Percentiles rank a stretch among this genome's conserved stretches.
Evolutionary conservation across 1,140 invertebrate genomes (phyloP).

Genomic region (Macrosteles quadrilineatus): DNA sequence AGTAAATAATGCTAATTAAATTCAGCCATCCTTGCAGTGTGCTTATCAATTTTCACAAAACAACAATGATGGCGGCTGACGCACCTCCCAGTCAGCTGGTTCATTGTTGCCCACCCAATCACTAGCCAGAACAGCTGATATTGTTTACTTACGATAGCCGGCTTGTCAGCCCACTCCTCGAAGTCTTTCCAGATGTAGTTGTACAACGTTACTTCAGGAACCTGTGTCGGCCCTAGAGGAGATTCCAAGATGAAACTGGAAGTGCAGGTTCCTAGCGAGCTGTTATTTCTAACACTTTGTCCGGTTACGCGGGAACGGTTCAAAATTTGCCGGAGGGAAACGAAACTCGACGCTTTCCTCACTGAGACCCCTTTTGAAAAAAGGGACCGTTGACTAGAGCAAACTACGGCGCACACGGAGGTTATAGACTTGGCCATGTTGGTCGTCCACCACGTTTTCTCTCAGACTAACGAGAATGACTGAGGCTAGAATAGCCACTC

Average conservation of each 20-base stretch:
- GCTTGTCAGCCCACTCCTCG: constrained; percentile 54
- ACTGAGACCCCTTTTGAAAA: background rate
- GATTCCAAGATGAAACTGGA: constrained; percentile 43
- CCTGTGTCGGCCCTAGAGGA: constrained; percentile 53
- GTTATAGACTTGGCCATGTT: constrained; percentile 10
- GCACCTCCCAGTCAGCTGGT: too few relatives aligned
- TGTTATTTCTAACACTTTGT: background rate
- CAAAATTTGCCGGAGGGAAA: background rate
- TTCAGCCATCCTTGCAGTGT: too few relatives aligned
- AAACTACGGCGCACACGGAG: background rate
- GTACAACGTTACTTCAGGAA: constrained; percentile 54
- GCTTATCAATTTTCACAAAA: too few relatives aligned
- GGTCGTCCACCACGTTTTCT: too few relatives aligned
- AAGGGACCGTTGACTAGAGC: background rate
- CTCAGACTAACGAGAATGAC: too few relatives aligned
- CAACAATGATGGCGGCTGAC: too few relatives aligned
- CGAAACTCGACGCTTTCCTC: background rate
- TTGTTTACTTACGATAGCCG: constrained; percentile 57
- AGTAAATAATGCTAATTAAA: too few relatives aligned
- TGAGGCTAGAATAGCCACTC: too few relatives aligned
- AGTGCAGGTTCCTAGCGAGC: background rate
- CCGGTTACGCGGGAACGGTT: background rate
- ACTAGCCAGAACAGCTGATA: constrained; percentile 1
- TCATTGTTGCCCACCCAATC: too few relatives aligned
- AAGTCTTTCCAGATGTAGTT: constrained; percentile 56